Percentiles rank a stretch among this genome's conserved stretches.
These are phyloP conservation scores for Conus ventricosus DNA, from an alignment of 1,140 invertebrate species.

Conservation along the genomic window DNA sequence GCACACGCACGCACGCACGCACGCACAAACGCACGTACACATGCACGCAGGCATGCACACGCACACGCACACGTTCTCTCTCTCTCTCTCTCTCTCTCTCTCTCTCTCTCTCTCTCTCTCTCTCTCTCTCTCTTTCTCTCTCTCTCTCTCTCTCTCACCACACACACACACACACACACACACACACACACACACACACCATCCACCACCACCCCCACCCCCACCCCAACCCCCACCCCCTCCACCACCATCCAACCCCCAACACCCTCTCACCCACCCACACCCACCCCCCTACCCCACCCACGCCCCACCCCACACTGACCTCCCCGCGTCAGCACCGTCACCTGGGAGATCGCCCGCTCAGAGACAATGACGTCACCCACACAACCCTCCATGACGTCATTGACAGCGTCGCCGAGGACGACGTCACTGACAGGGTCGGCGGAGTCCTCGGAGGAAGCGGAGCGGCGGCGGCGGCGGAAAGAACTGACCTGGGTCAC, in stretches of 20 bases:
- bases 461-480: background rate
- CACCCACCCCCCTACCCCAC: too few relatives aligned
- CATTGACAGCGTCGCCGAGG: background rate
- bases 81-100: slow-evolving; percentile 4
- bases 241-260: too few relatives aligned
- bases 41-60: background rate
- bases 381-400: background rate
- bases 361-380: background rate
- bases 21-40: background rate
- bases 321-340: too few relatives aligned
- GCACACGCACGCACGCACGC: background rate
- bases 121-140: too few relatives aligned
- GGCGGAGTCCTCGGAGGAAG: background rate
- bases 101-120: slow-evolving; percentile 11
- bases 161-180: too few relatives aligned
- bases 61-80: background rate
- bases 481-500: background rate
- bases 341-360: too few relatives aligned
- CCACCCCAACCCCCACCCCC: too few relatives aligned
- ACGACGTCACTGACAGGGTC: background rate
- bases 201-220: too few relatives aligned
- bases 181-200: too few relatives aligned
- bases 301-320: too few relatives aligned
- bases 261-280: too few relatives aligned
- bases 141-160: too few relatives aligned